A percentile compares a stretch with the other conserved stretches of the same genome.
phyloP scores from a whole-genome alignment of 2,888 invertebrate species.

The Troides aeacus region DNA sequence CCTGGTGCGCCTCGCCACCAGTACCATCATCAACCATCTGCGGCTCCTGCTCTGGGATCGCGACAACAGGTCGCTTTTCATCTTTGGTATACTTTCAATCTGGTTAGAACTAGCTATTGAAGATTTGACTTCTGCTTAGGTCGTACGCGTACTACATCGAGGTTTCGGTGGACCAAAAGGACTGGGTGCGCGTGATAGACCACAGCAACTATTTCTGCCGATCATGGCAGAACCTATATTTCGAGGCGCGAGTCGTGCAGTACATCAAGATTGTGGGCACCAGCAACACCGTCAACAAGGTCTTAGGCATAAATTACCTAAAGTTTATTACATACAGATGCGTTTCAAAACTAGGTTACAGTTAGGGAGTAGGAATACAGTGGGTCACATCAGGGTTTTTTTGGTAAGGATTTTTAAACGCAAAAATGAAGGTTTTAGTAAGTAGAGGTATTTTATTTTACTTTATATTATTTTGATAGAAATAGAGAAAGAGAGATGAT shows the following conservation, averaged over 20 bases:
- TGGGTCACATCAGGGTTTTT: no score
- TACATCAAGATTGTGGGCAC: constrained; percentile 92
- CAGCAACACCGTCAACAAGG: constrained; percentile 96
- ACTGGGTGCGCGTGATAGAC: constrained; percentile 97
- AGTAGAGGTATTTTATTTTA: no score
- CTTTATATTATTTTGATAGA: no score
- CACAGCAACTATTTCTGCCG: constrained; percentile 95
- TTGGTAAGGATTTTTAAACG: no score
- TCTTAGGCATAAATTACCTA: neutral
- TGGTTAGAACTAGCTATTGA: no score
- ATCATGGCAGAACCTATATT: constrained; percentile 97
- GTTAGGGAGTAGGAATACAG: no score
- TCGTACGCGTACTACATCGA: constrained; percentile 95
- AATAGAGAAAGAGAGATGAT: no score
- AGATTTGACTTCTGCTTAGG: constrained; percentile 54
- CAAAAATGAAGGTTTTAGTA: no score
- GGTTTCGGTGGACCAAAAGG: constrained; percentile 96
- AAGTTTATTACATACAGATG: no score
- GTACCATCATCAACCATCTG: constrained; percentile 96
- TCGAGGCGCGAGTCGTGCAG: constrained; percentile 92
- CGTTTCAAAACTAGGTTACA: no score
- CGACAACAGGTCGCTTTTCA: constrained; percentile 83
- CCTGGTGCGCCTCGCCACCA: constrained; percentile 89
- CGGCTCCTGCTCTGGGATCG: constrained; percentile 96
- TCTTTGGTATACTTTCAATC: no score